Evolutionary conservation across 2,888 invertebrate species (phyloP).

Genomic region (Pollenia angustigena): DNA sequence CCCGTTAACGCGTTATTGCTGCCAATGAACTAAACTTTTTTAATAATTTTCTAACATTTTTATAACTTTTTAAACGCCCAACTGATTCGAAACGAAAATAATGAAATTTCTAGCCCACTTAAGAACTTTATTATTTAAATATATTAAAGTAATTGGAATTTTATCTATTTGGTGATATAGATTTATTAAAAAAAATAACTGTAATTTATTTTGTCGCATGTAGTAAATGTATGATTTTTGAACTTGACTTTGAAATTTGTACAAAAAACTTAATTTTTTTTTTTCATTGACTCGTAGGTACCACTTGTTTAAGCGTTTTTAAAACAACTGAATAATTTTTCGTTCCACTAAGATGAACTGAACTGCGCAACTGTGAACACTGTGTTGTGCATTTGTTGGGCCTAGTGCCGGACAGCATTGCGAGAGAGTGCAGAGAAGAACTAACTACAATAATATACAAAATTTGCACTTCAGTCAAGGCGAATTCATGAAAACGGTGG

Average conservation of each 20-base stretch:
- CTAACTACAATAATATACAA: neutral
- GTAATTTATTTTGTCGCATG: conserved; percentile 44
- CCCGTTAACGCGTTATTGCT: conserved; percentile 52
- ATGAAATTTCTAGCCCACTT: conserved; percentile 58
- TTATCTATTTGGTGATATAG: neutral
- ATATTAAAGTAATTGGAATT: conserved; percentile 13
- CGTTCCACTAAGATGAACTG: conserved; percentile 59
- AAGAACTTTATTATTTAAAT: conserved; percentile 36
- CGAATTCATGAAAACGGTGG: too few relatives aligned
- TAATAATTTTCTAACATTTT: conserved; percentile 41
- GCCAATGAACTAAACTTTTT: conserved; percentile 48
- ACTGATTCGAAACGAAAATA: conserved; percentile 9
- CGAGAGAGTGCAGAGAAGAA: conserved; percentile 26
- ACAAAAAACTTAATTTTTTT: conserved; percentile 19
- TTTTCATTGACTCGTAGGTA: conserved; percentile 42
- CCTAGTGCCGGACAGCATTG: neutral
- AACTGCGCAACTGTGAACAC: conserved; percentile 56
- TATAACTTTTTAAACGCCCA: conserved; percentile 60
- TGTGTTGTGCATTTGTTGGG: conserved; percentile 22
- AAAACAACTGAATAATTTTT: conserved; percentile 60
- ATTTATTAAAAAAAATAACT: conserved; percentile 22
- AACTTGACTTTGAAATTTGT: conserved; percentile 70
- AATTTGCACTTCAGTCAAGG: neutral
- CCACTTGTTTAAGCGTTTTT: conserved; percentile 65
- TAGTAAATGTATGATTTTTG: conserved; percentile 24